Evolutionary conservation across 2,113 vertebrate species (phyloP).

Genomic region (Lutjanus erythropterus): DNA sequence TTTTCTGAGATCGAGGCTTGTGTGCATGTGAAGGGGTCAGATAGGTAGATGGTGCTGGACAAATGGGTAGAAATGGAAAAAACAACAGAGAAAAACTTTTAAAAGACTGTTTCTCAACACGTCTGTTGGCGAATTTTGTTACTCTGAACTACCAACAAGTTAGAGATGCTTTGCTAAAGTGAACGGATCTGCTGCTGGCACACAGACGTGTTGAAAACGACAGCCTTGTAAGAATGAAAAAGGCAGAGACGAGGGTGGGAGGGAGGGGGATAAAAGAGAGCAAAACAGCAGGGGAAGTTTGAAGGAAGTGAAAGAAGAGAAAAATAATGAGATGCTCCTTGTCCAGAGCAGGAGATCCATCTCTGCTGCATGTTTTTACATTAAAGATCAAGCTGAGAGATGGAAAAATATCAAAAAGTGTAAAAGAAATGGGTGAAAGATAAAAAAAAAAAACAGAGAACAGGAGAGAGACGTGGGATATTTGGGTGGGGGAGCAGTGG

Average conservation of each 20-base stretch:
- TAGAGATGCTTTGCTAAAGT: background rate
- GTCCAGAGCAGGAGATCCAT: constrained; percentile 18
- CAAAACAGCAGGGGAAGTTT: background rate
- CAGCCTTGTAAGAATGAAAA: constrained; percentile 15
- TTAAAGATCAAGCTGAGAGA: background rate
- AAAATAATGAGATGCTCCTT: constrained; percentile 20
- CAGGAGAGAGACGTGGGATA: background rate
- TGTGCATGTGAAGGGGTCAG: constrained; percentile 78
- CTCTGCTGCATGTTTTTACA: constrained; percentile 16
- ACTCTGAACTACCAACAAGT: background rate
- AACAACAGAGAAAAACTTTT: background rate
- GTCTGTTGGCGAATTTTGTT: background rate
- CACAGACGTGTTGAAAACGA: background rate
- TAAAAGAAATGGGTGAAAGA: background rate
- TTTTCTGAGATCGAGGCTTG: constrained; percentile 83
- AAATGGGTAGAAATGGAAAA: background rate
- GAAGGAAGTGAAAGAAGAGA: background rate
- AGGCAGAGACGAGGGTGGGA: background rate
- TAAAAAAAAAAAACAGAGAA: background rate
- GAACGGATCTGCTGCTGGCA: background rate
- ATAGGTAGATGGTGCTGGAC: background rate
- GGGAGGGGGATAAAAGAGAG: background rate
- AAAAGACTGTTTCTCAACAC: background rate
- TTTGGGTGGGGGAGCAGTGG: constrained; percentile 26
- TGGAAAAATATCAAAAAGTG: background rate